Evolutionary conservation across 2,113 vertebrate species (phyloP).

Genomic region (Microcebus lehilahytsara): DNA sequence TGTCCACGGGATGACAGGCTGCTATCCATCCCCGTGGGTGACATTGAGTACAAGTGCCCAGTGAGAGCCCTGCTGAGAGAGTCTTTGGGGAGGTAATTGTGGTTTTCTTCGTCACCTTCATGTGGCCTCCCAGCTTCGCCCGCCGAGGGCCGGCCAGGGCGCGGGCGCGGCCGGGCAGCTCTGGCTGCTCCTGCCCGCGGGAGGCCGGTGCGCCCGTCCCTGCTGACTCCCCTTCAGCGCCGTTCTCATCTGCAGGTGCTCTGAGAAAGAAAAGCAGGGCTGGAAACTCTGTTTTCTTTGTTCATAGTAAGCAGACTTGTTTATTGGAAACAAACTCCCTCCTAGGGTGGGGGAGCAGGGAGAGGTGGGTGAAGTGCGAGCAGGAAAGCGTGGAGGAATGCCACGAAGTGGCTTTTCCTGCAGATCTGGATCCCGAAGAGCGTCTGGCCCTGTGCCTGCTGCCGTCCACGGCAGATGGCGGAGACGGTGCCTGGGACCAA

Average conservation of each 20-base stretch:
- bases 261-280: slow-evolving; percentile 60
- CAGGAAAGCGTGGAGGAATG: background rate
- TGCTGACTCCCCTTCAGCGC: slow-evolving; percentile 75
- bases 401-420: background rate
- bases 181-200: slow-evolving; percentile 26
- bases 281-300: slow-evolving; percentile 14
- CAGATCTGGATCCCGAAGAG: background rate
- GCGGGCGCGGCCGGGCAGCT: slow-evolving; percentile 48
- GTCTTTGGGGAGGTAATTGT: slow-evolving; percentile 75
- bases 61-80: slow-evolving; percentile 66
- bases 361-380: background rate
- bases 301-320: background rate
- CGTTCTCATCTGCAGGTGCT: slow-evolving; percentile 62
- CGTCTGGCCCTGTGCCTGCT: background rate
- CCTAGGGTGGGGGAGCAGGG: background rate
- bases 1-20: background rate
- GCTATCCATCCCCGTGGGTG: slow-evolving; percentile 56
- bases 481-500: background rate
- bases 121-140: background rate
- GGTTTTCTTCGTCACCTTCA: slow-evolving; percentile 73
- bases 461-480: too few species aligned
- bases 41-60: slow-evolving; percentile 70
- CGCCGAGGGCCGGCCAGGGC: slow-evolving; percentile 32
- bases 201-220: background rate
- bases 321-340: background rate